Evolutionary conservation across 2,113 vertebrate species (phyloP), one percentile per base, ranked within the genome.

Genomic region (Aleadryas rufinucha): DNA sequence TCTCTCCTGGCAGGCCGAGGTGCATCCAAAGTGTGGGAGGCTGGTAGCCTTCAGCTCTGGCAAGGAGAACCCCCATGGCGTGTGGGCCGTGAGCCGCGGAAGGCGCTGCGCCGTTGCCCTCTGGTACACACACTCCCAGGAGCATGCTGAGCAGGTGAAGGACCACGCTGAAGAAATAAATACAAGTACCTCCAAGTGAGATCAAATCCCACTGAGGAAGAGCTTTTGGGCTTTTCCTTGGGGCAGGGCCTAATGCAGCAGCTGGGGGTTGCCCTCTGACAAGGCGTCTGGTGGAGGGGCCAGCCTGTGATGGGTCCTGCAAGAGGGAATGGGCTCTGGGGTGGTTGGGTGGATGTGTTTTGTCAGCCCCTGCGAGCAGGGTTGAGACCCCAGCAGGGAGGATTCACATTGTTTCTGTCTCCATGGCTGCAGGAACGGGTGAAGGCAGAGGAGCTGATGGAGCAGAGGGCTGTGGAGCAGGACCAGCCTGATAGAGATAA

Each of bases 1-100:
- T 95, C 42, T 22, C 31, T 81, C 37, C 39, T 78, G 90, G 15
- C 94, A 99, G 99, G 99, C 99, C 2, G 97, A 97, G 92, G 98
- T 99, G 26, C 98, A 31, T 28, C 99, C 99, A 10, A 98, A 97
- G 69, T 99, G 99, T 54, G 99, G 99, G 42, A 98, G 99, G 71
- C 97, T 99, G 5, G 98, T 99, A 16, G 99, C 99, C 83, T 99
- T 99, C 95, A 99, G 99, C 80, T 99, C 99, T 0, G 99, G 99
- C 49, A 98, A 98, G 14, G 98, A 99, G 66, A 99, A 99, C 89
- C 99, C 99, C 13, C 99, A 99, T 0, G 99, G 99, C 0, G 99
- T 99, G 37, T 98, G 98, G 42, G 99, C 99, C 0, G 99, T 99
- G 96, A 99, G 99, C 0, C 97, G 74, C 0, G 99, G 99, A 5